phyloP scores from a whole-genome alignment of 2,113 vertebrate species.

The Halcyon senegalensis region DNA sequence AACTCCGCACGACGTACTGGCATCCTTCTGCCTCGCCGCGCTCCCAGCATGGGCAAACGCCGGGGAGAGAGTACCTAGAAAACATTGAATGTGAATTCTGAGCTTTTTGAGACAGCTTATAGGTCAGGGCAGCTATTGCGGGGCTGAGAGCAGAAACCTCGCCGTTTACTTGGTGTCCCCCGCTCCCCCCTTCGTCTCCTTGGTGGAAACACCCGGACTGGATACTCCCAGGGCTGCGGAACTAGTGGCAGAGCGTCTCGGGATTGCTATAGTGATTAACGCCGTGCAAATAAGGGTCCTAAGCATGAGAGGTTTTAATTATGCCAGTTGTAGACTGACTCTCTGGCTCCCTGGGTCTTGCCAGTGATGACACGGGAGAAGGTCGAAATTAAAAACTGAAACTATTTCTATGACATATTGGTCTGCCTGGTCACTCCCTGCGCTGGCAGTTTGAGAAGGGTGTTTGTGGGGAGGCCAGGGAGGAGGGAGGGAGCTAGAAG shows the following conservation, averaged over 20 bases:
- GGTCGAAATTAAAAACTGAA: slow-evolving; percentile 3
- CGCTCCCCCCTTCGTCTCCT: neutral
- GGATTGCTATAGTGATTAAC: neutral
- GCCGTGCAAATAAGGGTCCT: slow-evolving; percentile 33
- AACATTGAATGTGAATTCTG: slow-evolving; percentile 10
- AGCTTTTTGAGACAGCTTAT: neutral
- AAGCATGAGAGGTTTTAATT: neutral
- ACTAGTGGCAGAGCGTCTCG: neutral
- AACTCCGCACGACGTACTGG: neutral
- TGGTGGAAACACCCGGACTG: slow-evolving; percentile 12
- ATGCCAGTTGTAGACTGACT: neutral
- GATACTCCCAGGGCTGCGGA: neutral
- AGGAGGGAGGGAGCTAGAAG: neutral
- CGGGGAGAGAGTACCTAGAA: neutral
- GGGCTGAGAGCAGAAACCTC: neutral
- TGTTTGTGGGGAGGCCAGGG: neutral
- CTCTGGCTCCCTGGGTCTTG: neutral
- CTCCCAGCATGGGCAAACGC: neutral
- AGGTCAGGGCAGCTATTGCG: neutral
- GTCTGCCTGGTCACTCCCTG: neutral
- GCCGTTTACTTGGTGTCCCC: neutral
- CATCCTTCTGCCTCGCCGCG: neutral
- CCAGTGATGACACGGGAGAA: slow-evolving; percentile 38
- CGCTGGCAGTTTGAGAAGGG: neutral
- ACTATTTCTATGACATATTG: neutral